Evolutionary conservation across 2,888 invertebrate genomes (phyloP).

Genomic region (Ceraclea dissimilis): DNA sequence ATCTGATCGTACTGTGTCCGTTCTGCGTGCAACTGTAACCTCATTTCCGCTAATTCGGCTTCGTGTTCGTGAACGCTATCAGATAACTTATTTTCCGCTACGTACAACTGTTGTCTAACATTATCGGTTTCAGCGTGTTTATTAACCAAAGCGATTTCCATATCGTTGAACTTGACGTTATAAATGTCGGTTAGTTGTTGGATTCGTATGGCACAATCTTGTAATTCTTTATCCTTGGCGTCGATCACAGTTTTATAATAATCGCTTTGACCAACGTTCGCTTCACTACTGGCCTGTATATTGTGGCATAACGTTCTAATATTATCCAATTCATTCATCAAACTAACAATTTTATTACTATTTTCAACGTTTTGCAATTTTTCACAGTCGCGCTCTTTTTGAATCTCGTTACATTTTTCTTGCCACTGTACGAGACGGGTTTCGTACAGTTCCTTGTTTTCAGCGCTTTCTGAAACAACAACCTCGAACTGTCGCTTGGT

Average conservation of each 20-base stretch:
- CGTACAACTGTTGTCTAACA: slow-evolving; percentile 16
- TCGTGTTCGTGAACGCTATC: slow-evolving; percentile 48
- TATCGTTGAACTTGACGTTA: slow-evolving; percentile 21
- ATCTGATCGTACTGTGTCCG: slow-evolving; percentile 33
- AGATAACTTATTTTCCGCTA: slow-evolving; percentile 32
- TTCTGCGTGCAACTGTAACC: slow-evolving; percentile 47
- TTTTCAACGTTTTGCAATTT: neutral
- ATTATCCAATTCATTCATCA: slow-evolving; percentile 36
- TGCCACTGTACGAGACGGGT: neutral
- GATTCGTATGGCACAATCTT: slow-evolving; percentile 4
- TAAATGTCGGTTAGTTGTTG: slow-evolving; percentile 17
- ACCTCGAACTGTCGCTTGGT: neutral
- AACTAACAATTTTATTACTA: neutral
- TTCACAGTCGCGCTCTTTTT: neutral
- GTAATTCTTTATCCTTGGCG: slow-evolving; percentile 22
- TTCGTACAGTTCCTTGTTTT: neutral
- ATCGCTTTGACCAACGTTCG: slow-evolving; percentile 38
- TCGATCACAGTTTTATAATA: slow-evolving; percentile 27
- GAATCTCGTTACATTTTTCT: neutral
- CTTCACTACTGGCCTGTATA: slow-evolving; percentile 28
- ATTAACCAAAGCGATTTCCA: slow-evolving; percentile 11
- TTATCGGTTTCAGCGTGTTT: slow-evolving; percentile 22
- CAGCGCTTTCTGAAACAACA: neutral
- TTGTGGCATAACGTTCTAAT: slow-evolving; percentile 25
- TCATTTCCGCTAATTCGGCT: slow-evolving; percentile 46